Percentiles rank a stretch among this genome's conserved stretches.
phyloP scores from a whole-genome alignment of 2,888 invertebrate genomes.

The Meteorus cinctellus region DNA sequence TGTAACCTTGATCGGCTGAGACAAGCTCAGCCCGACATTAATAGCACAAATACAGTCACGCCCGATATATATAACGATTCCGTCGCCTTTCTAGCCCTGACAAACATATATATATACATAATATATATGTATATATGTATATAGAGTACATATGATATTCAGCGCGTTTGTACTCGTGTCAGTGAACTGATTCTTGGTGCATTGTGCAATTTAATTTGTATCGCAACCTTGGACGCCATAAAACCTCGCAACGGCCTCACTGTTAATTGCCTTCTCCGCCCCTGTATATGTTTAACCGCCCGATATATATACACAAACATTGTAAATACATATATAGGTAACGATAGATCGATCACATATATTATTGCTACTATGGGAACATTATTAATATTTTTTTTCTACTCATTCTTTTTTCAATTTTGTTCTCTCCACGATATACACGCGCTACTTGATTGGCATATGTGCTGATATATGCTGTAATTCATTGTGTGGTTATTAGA shows the following conservation, averaged over 20 bases:
- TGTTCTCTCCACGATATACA: background rate
- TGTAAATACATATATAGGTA: conserved; percentile 17
- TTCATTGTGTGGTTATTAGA: conserved; percentile 1
- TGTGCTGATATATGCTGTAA: background rate
- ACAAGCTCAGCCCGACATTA: conserved; percentile 22
- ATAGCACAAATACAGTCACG: conserved; percentile 43
- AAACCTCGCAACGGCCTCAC: conserved; percentile 50
- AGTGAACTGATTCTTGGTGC: conserved; percentile 62
- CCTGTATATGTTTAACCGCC: conserved; percentile 28
- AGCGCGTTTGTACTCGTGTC: conserved; percentile 55
- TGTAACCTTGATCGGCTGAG: conserved; percentile 34
- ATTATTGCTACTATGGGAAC: conserved; percentile 12
- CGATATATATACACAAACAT: background rate
- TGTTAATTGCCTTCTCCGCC: conserved; percentile 58
- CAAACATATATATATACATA: background rate
- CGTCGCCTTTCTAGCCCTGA: conserved; percentile 48
- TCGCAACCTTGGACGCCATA: conserved; percentile 60
- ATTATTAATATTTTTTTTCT: conserved; percentile 10
- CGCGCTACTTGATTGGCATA: background rate
- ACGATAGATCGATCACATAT: conserved; percentile 23
- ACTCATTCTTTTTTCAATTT: background rate
- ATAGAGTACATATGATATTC: background rate
- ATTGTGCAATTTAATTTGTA: conserved; percentile 65
- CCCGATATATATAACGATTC: conserved; percentile 51
- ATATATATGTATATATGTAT: conserved; percentile 1